A percentile compares a stretch with the other conserved stretches of the same genome.
These are phyloP conservation scores for Rhombomys opimus DNA, from an alignment of 2,113 vertebrate species.

Conservation along the genomic window DNA sequence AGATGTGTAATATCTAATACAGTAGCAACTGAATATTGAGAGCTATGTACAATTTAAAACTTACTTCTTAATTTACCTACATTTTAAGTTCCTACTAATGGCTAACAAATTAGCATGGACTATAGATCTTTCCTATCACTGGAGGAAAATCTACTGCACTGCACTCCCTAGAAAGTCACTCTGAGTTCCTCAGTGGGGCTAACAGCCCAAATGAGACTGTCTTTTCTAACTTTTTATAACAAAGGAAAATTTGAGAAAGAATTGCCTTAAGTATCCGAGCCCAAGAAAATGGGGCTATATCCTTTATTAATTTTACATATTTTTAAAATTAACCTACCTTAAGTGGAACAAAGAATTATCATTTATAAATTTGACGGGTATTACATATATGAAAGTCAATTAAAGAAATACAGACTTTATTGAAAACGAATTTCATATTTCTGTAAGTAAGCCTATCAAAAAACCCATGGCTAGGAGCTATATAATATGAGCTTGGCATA, in stretches of 20 bases:
- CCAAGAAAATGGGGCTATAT: not conserved
- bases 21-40: not conserved
- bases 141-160: not conserved
- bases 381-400: conserved; percentile 43
- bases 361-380: conserved; percentile 25
- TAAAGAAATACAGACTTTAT: conserved; percentile 51
- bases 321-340: conserved; percentile 39
- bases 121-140: not conserved
- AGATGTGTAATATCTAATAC: not conserved
- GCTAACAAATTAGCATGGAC: not conserved
- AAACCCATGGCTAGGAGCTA: conserved; percentile 51
- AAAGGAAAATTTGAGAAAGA: not conserved
- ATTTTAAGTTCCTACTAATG: not conserved
- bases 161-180: not conserved
- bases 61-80: not conserved
- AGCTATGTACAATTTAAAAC: not conserved
- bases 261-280: conserved; percentile 8
- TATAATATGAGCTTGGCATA: conserved; percentile 48
- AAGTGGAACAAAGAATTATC: conserved; percentile 44
- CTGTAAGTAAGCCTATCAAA: conserved; percentile 47
- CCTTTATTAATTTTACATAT: conserved; percentile 34
- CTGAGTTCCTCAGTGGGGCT: not conserved
- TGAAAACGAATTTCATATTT: conserved; percentile 53
- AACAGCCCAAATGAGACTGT: not conserved
- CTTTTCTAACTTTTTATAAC: conserved; percentile 10